Conservation (phyloP, 2,797 vertebrate genomes). For the Poeciliopsis turneri region DNA sequence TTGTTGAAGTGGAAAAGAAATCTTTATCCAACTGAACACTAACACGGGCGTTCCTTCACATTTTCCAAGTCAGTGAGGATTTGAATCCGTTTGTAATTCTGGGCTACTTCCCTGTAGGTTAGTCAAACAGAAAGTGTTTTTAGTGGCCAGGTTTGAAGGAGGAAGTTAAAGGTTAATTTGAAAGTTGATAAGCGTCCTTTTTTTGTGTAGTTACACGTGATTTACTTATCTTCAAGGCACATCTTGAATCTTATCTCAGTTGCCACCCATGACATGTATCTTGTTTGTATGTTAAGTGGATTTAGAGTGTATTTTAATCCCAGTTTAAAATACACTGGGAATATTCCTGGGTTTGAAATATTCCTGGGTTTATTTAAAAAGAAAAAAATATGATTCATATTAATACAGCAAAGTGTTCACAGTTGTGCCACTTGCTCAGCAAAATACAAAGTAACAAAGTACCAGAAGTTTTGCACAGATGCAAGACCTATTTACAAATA, state of each 20-base stretch:
- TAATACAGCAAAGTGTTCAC: not conserved
- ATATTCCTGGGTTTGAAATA: not conserved
- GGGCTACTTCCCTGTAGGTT: constrained; percentile 40
- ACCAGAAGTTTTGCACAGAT: not conserved
- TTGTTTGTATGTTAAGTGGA: not conserved
- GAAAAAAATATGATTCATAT: too few relatives aligned
- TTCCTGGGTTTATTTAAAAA: not conserved
- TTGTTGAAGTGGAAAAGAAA: not conserved
- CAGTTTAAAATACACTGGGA: not conserved
- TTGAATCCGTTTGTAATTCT: constrained; percentile 23
- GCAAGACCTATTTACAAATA: not conserved
- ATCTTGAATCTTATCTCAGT: not conserved
- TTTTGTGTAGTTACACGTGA: constrained; percentile 7
- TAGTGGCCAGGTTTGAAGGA: constrained; percentile 29
- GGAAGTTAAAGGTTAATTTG: constrained; percentile 48
- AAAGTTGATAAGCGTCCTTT: constrained; percentile 20
- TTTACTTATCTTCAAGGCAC: not conserved
- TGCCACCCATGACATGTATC: not conserved
- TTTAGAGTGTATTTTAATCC: not conserved
- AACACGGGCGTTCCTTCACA: not conserved
- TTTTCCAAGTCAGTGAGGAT: constrained; percentile 11
- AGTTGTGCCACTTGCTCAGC: not conserved
- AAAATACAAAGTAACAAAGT: not conserved
- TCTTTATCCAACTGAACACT: not conserved
- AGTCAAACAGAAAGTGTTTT: not conserved